phyloP scores from a whole-genome alignment of 2,113 vertebrate genomes.

The Malurus melanocephalus region DNA sequence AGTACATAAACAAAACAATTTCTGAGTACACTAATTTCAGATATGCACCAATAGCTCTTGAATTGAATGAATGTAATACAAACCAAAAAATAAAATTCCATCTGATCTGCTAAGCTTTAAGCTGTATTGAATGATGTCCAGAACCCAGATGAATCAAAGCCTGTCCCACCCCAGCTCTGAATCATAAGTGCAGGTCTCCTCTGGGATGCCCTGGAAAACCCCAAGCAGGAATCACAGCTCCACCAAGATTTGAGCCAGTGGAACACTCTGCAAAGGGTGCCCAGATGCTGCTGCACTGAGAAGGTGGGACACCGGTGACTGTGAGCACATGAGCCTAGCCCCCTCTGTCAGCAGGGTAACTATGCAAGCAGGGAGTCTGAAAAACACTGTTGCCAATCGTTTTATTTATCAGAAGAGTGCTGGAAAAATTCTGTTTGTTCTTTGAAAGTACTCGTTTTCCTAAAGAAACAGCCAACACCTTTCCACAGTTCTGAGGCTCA shows the following conservation, averaged over 20 bases:
- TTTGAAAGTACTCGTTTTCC: neutral
- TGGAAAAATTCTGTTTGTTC: neutral
- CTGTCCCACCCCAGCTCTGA: neutral
- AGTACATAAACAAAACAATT: neutral
- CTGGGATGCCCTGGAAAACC: slow-evolving; percentile 5
- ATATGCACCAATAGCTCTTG: neutral
- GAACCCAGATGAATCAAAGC: neutral
- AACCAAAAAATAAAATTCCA: neutral
- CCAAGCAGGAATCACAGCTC: neutral
- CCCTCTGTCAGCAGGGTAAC: neutral
- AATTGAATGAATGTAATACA: neutral
- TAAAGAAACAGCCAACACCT: neutral
- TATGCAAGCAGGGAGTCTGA: neutral
- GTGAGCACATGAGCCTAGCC: neutral
- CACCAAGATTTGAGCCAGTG: fast-evolving
- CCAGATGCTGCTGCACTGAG: fast-evolving
- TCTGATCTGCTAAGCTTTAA: neutral
- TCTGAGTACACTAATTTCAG: neutral
- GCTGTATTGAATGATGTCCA: neutral
- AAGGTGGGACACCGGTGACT: neutral
- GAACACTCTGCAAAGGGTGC: fast-evolving
- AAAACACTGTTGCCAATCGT: neutral
- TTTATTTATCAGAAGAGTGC: neutral
- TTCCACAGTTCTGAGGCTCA: neutral
- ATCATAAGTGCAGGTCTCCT: neutral